A percentile compares a stretch with the other conserved stretches of the same genome.
phyloP scores from a whole-genome alignment of 2,888 invertebrate species.

The Cataglyphis cursor region DNA sequence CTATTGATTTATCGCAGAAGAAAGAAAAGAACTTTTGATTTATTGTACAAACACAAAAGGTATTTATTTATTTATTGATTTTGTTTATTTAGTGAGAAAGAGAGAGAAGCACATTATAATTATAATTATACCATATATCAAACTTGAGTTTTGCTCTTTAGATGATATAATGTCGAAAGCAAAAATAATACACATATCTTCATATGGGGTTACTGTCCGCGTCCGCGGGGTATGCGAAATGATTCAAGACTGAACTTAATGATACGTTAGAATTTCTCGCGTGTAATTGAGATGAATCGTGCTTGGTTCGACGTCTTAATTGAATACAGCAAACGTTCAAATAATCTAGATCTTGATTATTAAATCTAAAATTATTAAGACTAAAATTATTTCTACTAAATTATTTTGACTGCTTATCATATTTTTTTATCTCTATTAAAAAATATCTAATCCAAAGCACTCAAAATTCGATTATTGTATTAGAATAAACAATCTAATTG shows the following conservation, averaged over 20 bases:
- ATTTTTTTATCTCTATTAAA: neutral
- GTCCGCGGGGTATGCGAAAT: slow-evolving; percentile 5
- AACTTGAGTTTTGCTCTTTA: neutral
- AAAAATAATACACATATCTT: slow-evolving; percentile 1
- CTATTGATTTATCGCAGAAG: slow-evolving; percentile 1
- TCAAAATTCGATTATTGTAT: neutral
- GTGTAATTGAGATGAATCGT: slow-evolving; percentile 47
- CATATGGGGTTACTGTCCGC: slow-evolving; percentile 15
- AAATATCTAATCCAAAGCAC: neutral
- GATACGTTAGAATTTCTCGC: slow-evolving; percentile 28
- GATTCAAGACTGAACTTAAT: slow-evolving; percentile 27
- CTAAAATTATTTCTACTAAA: neutral
- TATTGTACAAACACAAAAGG: neutral
- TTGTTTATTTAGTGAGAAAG: neutral
- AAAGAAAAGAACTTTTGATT: neutral
- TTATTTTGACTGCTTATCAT: neutral
- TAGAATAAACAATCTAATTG: neutral
- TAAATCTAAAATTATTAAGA: no score
- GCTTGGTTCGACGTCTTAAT: slow-evolving; percentile 17
- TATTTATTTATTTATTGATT: slow-evolving; percentile 1
- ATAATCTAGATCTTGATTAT: slow-evolving; percentile 19
- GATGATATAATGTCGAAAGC: neutral
- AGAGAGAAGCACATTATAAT: neutral
- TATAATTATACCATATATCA: neutral
- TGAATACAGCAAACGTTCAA: slow-evolving; percentile 29